Conservation (phyloP, 1,140 invertebrate species). For the Ericerus pela region DNA sequence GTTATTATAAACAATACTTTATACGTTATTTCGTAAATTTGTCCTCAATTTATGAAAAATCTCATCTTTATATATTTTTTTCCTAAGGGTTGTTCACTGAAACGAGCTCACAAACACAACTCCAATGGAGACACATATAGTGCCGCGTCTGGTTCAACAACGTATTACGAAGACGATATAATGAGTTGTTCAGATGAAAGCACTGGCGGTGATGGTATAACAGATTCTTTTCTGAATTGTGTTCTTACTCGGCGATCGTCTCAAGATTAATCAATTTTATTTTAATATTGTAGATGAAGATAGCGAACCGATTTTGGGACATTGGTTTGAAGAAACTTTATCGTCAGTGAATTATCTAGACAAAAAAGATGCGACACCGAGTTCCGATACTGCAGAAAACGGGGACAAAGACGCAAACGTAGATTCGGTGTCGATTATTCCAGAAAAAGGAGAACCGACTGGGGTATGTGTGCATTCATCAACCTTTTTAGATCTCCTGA, state of each 20-base stretch:
- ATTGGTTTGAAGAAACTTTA: constrained; percentile 85
- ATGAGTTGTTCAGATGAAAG: constrained; percentile 77
- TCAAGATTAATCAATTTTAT: neutral
- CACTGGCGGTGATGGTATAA: constrained; percentile 61
- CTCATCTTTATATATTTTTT: neutral
- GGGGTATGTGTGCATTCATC: constrained; percentile 46
- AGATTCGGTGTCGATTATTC: constrained; percentile 33
- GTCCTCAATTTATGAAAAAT: neutral
- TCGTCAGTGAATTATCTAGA: constrained; percentile 29
- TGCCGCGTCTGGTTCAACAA: neutral
- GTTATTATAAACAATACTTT: constrained; percentile 28
- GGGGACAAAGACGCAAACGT: constrained; percentile 21
- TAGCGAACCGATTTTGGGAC: constrained; percentile 76
- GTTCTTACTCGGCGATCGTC: neutral
- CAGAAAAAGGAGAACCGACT: constrained; percentile 79
- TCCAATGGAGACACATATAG: constrained; percentile 1
- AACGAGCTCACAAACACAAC: neutral
- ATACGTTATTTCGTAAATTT: neutral
- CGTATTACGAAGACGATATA: constrained; percentile 44
- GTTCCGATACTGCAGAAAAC: constrained; percentile 21
- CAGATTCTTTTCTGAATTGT: neutral
- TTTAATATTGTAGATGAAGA: constrained; percentile 43
- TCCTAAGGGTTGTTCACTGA: neutral
- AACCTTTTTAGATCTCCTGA: too few species aligned
- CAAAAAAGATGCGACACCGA: constrained; percentile 37